These are phyloP conservation scores for Mastigias papua DNA, from an alignment of 30 jellyfish, hydroid and myxozoan genomes.

Conservation along the genomic window DNA sequence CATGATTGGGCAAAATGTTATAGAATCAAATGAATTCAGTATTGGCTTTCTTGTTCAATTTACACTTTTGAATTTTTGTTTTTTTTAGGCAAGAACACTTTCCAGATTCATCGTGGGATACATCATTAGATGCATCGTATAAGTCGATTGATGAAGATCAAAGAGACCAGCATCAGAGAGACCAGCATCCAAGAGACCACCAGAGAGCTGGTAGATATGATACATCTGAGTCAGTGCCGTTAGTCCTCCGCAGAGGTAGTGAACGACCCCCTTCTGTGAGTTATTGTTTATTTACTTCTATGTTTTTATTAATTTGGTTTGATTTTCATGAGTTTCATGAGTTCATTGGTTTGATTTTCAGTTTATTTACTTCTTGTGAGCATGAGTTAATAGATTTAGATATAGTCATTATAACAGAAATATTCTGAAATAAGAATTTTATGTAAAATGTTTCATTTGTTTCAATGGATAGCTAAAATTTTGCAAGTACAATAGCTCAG, in stretches of 20 bases:
- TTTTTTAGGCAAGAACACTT: conserved; percentile 28
- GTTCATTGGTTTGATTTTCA: neutral
- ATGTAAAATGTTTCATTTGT: no score
- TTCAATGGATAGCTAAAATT: no score
- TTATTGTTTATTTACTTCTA: neutral
- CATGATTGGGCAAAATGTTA: no score
- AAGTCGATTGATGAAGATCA: conserved; percentile 93
- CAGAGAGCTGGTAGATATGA: conserved; percentile 79
- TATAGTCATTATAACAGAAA: no score
- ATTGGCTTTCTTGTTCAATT: no score
- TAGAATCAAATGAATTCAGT: no score
- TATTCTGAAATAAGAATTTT: no score
- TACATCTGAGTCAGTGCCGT: conserved; percentile 78
- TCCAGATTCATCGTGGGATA: conserved; percentile 87
- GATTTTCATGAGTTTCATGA: no score
- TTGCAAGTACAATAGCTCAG: no score
- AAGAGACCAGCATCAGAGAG: conserved; percentile 44
- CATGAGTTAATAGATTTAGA: no score
- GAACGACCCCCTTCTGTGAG: conserved; percentile 84
- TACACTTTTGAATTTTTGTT: neutral
- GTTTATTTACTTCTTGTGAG: no score
- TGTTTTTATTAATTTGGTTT: no score
- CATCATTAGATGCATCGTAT: conserved; percentile 97
- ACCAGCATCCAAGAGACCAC: conserved; percentile 57
- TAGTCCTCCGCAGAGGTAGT: conserved; percentile 47